These are phyloP conservation scores for Neolamprologus devosi DNA, from an alignment of 2,113 vertebrate species.

Conservation along the genomic window DNA sequence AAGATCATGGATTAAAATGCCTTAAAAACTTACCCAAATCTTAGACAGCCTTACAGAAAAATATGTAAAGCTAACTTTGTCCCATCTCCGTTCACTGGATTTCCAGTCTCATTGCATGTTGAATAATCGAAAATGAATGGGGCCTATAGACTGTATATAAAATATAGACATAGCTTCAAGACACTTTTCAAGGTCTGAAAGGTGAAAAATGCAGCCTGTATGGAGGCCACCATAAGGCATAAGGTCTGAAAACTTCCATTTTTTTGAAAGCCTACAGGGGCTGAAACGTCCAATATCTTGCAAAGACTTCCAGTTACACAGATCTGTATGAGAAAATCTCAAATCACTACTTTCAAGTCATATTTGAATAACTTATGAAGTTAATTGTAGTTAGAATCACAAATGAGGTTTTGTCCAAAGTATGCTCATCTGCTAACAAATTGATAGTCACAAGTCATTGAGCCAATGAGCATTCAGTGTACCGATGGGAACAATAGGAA, in stretches of 20 bases:
- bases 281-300: not conserved
- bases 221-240: not conserved
- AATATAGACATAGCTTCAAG: not conserved
- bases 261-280: not conserved
- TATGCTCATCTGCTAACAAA: not conserved
- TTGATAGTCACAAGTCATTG: not conserved
- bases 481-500: not conserved
- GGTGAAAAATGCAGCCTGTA: not conserved
- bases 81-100: not conserved
- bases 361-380: not conserved
- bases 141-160: not conserved
- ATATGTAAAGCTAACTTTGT: not conserved
- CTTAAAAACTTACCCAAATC: not conserved
- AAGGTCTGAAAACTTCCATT: not conserved
- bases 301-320: not conserved
- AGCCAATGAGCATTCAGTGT: not conserved
- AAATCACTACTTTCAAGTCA: not conserved
- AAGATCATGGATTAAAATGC: not conserved
- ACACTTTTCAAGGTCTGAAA: not conserved
- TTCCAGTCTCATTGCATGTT: not conserved
- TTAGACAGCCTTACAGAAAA: not conserved
- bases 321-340: not conserved
- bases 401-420: not conserved
- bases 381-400: not conserved
- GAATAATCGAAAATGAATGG: not conserved